These are phyloP conservation scores for Corynorhinus townsendii DNA, from an alignment of 2,113 vertebrate species.

Conservation along the genomic window DNA sequence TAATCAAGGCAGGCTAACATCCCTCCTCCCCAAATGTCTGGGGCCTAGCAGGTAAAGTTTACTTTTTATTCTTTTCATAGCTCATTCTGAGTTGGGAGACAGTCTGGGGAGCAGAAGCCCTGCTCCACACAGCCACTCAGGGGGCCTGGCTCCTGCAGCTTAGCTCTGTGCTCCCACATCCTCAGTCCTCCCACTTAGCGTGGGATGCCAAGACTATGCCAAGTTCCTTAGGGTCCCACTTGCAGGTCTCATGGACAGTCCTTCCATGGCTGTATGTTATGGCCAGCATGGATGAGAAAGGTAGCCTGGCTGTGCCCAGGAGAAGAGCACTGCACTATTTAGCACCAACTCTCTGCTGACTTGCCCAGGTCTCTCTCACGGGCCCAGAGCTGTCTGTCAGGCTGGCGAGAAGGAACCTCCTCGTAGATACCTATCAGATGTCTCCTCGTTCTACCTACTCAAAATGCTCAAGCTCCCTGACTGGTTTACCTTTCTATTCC, in stretches of 20 bases:
- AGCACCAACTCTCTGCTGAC: neutral
- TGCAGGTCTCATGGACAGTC: too few species aligned
- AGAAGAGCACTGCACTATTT: neutral
- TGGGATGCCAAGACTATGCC: neutral
- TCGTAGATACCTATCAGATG: neutral
- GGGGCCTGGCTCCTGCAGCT: neutral
- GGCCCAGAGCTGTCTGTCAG: neutral
- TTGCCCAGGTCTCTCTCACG: neutral
- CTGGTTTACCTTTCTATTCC: neutral
- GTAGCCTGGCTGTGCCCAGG: neutral
- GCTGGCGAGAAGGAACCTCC: neutral
- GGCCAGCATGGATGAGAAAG: neutral
- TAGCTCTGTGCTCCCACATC: neutral
- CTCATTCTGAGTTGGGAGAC: neutral
- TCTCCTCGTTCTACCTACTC: neutral
- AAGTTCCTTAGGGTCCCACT: rapidly evolving
- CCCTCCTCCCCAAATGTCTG: neutral
- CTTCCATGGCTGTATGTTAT: rapidly evolving
- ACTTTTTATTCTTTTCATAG: neutral
- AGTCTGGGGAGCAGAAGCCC: neutral
- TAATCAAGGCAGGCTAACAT: neutral
- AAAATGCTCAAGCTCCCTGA: neutral
- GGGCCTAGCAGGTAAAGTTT: neutral
- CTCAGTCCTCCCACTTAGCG: neutral
- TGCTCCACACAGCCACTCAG: neutral